These are phyloP conservation scores for Taxidea taxus DNA, from an alignment of 2,113 vertebrate species.

Conservation along the genomic window DNA sequence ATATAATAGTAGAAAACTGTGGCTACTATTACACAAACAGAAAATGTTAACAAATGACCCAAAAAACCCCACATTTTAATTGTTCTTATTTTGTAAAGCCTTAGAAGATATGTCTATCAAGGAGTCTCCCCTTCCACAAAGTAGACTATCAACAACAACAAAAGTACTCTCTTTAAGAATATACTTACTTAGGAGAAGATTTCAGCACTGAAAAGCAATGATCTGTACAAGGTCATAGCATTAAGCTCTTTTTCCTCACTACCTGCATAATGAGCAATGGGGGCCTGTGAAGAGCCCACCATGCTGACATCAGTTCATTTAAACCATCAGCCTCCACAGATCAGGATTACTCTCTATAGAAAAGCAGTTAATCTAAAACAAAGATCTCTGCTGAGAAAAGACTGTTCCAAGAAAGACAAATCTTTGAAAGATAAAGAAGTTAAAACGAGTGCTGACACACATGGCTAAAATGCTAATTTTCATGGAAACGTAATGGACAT, in stretches of 20 bases:
- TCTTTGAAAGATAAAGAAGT: conserved; percentile 24
- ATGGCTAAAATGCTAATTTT: conserved; percentile 39
- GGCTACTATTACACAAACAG: background rate
- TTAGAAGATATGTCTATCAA: background rate
- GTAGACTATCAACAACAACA: background rate
- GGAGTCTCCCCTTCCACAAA: background rate
- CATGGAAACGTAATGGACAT: conserved; percentile 35
- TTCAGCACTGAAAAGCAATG: background rate
- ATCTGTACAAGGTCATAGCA: background rate
- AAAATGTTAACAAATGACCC: background rate
- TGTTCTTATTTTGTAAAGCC: background rate
- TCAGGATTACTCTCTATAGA: background rate
- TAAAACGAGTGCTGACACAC: background rate
- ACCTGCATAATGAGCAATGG: background rate
- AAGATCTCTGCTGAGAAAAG: background rate
- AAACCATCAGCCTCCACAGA: background rate
- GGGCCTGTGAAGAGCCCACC: background rate
- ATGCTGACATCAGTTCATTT: background rate
- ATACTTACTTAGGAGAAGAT: background rate
- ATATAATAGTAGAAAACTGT: background rate
- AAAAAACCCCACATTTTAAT: background rate
- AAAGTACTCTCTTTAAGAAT: background rate
- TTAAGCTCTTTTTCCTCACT: background rate
- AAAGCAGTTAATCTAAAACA: background rate
- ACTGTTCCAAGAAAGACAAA: background rate